Percentiles rank a stretch among this genome's conserved stretches.
Conservation (phyloP, 2,888 invertebrate species). For the Sericinus montela region DNA sequence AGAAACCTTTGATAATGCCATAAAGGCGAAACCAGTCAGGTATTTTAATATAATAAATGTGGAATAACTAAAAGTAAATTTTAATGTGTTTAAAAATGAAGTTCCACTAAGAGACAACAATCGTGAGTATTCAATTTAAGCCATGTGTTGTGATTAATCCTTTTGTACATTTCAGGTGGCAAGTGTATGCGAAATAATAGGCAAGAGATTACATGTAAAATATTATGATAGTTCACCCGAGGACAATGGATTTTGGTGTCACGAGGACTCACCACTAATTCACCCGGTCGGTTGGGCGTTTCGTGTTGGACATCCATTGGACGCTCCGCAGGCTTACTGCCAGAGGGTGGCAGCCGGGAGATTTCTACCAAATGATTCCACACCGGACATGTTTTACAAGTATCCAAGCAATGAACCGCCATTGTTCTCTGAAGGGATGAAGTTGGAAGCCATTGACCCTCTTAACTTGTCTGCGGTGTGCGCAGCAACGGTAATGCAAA, state of each 20-base stretch:
- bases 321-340: constrained; percentile 89
- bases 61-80: too few relatives aligned
- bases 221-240: constrained; percentile 91
- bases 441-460: constrained; percentile 98
- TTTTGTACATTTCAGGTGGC: constrained; percentile 80
- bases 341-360: constrained; percentile 86
- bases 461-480: constrained; percentile 96
- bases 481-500: constrained; percentile 97
- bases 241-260: constrained; percentile 97
- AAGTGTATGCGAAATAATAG: constrained; percentile 92
- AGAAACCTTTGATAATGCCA: too few relatives aligned
- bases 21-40: too few relatives aligned
- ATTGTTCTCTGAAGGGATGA: constrained; percentile 91
- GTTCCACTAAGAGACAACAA: too few relatives aligned
- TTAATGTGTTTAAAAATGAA: too few relatives aligned
- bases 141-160: too few relatives aligned
- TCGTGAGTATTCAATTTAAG: too few relatives aligned
- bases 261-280: constrained; percentile 95
- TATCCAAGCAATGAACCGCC: constrained; percentile 75
- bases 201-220: constrained; percentile 93
- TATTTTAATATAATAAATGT: too few relatives aligned
- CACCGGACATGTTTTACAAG: constrained; percentile 87
- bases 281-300: constrained; percentile 99
- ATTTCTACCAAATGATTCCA: constrained; percentile 87
- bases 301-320: constrained; percentile 91